Evolutionary conservation across 1,140 invertebrate species (phyloP), one percentile per base, ranked within the genome.

Genomic region (Rhagoletis pomonella): DNA sequence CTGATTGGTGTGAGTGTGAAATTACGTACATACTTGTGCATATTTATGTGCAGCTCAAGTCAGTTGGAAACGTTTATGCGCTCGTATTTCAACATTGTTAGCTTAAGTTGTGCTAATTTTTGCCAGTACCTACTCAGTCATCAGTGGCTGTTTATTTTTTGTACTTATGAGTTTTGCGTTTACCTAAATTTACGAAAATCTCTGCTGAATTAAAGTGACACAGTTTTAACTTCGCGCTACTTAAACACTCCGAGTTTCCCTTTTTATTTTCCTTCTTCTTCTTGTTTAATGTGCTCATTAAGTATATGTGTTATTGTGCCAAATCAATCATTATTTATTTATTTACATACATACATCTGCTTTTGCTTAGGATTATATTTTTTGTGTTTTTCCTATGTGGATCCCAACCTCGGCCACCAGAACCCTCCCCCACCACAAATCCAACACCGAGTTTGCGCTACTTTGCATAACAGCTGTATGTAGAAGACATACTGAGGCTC

Each of bases 81-180:
- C 67, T 73, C 42, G 5, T 73, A 73, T 73, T 73, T 81, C 73
- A 81, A 29, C 44, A 55, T 29, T 55, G 47, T 81, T 55, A 55
- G 47, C 29, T 12, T 29, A n/a, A 55, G 73, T 81, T 81, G 73
- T 29, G 73, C 73, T 55, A 81, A 81, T 81, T 81, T 81, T 81
- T 81, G 19, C 47, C 50, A 81, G 73, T 3, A 81, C 29, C 29
- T 29, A 29, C 17, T 55, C 47, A 55, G n/a, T 19, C 73, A 81
- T 55, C 9, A 19, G 19, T n/a, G 50, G 17, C 47, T 29, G 47
- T 10, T 50, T 81, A 19, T 19, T 4, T 55, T 19, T 81, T 55
- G 7, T 73, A 44, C 44, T 81, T 50, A 58, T 50, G 50, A 81
- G 55, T 81, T 29, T 81, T 55, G 9, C 19, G 42, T 58, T n/a